Evolutionary conservation across 2,888 invertebrate genomes (phyloP), one percentile per base, ranked within the genome.

Genomic region (Trissoscelio sp.): DNA sequence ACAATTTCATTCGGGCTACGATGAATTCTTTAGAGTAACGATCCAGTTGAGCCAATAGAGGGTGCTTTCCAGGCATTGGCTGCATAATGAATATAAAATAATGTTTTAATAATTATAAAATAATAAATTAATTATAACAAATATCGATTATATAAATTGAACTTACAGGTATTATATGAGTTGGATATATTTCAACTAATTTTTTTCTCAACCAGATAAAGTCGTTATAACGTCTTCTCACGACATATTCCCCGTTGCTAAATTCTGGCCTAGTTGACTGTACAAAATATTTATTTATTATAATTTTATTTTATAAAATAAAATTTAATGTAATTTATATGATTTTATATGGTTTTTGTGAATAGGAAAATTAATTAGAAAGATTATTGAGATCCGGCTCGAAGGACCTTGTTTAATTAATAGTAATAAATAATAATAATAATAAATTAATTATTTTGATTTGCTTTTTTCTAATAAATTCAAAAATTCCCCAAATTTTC

Each of bases 21-120:
- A 95, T 93, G 88, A 95, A 95, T 86, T 95, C 95, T 88, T 94
- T 94, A 79, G 95, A 95, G 89, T 95, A 95, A 79, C 95, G 92
- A 89, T 95, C 95, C 82, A 95, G 88, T 86, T 95, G 94, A 9
- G 93, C 94, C 64, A 95, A 92, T 44, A 95, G 88, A 7, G 94
- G 94, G 88, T 95, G 95, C 88, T 95, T 95, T 69, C 94, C 95
- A 70, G 95, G 95, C 87, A 95, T 91, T 20, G 95, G 95, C 95
- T 95, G 87, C 42, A 92, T n/a, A n/a, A n/a, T n/a, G n/a, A n/a
- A n/a, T n/a, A n/a, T n/a, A 92, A 34, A 9, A 37, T 39, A 5
- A 28, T 39, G 1, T 42, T 14, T 14, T 14, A 14, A 14, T 42
- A n/a, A n/a, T 42, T 42, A 42, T 14, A 14, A 11, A 14, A 42